A percentile compares a stretch with the other conserved stretches of the same genome.
Evolutionary conservation across 1,140 invertebrate species (phyloP).

Genomic region (Phenacoccus solenopsis): DNA sequence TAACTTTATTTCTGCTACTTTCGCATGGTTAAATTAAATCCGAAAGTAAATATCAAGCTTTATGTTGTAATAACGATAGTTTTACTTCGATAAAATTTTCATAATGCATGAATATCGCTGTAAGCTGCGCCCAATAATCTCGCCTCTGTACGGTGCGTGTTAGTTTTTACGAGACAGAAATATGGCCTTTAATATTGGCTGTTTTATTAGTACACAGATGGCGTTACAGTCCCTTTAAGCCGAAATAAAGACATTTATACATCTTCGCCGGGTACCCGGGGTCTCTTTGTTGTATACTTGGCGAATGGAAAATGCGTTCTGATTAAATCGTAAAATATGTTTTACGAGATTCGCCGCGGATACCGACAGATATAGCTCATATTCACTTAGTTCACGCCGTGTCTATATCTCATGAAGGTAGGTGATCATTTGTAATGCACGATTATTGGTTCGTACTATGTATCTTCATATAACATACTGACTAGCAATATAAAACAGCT

Average conservation of each 20-base stretch:
- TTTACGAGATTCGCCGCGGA: not conserved
- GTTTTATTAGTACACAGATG: slow-evolving; percentile 16
- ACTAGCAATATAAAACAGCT: too few species aligned
- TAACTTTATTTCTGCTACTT: not conserved
- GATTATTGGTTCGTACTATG: too few species aligned
- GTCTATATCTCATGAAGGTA: too few species aligned
- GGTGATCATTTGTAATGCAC: too few species aligned
- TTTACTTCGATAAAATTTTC: slow-evolving; percentile 12
- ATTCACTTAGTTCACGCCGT: too few species aligned
- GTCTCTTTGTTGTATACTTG: slow-evolving; percentile 8
- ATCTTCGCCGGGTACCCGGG: not conserved
- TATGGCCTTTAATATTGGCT: slow-evolving; percentile 13
- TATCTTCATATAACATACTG: too few species aligned
- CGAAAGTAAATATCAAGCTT: slow-evolving; percentile 11
- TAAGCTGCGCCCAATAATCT: slow-evolving; percentile 1
- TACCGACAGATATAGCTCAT: not conserved
- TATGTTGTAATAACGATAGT: slow-evolving; percentile 13
- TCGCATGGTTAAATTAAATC: not conserved
- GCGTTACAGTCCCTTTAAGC: slow-evolving; percentile 14
- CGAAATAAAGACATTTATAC: not conserved
- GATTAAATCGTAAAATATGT: slow-evolving; percentile 15
- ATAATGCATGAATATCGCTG: slow-evolving; percentile 4
- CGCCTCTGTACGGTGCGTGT: not conserved
- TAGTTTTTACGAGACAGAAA: slow-evolving; percentile 18
- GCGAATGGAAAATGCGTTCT: slow-evolving; percentile 11